These are phyloP conservation scores for Alfaro cultratus DNA, from an alignment of 2,797 vertebrate genomes.

Conservation along the genomic window DNA sequence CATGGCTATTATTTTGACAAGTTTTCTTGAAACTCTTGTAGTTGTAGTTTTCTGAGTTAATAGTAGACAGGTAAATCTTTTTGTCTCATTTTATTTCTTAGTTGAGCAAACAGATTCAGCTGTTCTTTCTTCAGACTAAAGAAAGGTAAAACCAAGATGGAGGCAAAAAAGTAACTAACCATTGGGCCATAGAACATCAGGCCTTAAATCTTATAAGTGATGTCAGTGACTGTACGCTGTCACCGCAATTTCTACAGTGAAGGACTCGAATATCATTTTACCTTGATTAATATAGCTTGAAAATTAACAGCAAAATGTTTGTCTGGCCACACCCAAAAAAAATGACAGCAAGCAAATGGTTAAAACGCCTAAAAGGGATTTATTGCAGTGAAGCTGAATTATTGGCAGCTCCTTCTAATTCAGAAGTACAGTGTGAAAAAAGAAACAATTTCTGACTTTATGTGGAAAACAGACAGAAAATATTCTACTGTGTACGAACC, in stretches of 20 bases:
- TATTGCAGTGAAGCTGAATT: not conserved
- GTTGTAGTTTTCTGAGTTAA: not conserved
- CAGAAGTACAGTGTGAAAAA: not conserved
- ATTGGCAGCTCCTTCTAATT: not conserved
- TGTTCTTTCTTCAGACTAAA: not conserved
- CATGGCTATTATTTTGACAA: not conserved
- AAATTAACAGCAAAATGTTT: conserved; percentile 11
- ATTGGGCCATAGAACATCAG: not conserved
- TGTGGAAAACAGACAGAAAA: not conserved
- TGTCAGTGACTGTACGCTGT: not conserved
- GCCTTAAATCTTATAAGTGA: not conserved
- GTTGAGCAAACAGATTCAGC: not conserved
- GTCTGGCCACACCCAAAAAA: conserved; percentile 13
- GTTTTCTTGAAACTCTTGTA: not conserved
- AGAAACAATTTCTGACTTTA: not conserved
- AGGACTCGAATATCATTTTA: not conserved
- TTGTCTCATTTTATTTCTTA: not conserved
- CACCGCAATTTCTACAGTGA: not conserved
- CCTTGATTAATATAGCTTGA: conserved; percentile 11
- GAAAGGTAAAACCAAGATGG: not conserved
- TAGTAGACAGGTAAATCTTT: not conserved
- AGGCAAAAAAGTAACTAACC: not conserved
- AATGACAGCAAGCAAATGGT: not conserved
- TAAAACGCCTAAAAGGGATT: conserved; percentile 8
- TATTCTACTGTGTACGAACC: not conserved